Percentiles rank a stretch among this genome's conserved stretches.
Conservation (phyloP, 1,140 invertebrate species). For the Delia radicum region DNA sequence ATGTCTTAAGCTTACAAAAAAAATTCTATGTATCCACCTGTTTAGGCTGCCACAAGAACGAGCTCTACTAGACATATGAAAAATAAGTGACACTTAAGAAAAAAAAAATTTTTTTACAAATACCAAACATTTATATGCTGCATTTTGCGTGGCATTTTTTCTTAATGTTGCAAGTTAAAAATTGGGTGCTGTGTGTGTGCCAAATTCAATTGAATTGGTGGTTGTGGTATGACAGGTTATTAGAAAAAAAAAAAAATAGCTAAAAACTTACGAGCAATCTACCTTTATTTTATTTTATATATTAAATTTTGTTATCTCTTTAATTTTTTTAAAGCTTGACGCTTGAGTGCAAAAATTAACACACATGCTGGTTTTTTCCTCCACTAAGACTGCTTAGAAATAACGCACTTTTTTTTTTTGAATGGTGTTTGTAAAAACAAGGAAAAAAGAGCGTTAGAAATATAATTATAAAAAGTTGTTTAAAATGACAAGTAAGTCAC, state of each 20-base stretch:
- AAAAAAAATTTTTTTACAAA: not conserved
- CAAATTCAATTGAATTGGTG: not conserved
- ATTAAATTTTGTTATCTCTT: not conserved
- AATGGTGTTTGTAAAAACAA: not conserved
- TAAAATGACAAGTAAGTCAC: conserved; percentile 2
- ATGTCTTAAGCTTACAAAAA: not conserved
- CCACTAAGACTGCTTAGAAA: not conserved
- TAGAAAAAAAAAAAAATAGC: not conserved
- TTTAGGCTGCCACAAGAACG: not conserved
- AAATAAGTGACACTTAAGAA: not conserved
- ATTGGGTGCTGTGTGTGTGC: not conserved
- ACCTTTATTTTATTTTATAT: not conserved
- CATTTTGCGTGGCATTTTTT: conserved; percentile 16
- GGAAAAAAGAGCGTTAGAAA: conserved; percentile 12
- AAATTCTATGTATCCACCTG: conserved; percentile 11
- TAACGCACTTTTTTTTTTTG: not conserved
- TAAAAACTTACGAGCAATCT: not conserved
- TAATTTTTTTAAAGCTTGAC: not conserved
- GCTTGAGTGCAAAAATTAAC: not conserved
- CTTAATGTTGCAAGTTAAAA: not conserved
- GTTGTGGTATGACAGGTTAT: conserved; percentile 17
- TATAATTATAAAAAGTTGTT: conserved; percentile 19
- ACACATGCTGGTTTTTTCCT: not conserved
- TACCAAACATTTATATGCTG: not conserved
- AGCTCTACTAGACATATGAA: not conserved